Conservation (phyloP, 2,113 vertebrate genomes). For the Sinocyclocheilus grahami region DNA sequence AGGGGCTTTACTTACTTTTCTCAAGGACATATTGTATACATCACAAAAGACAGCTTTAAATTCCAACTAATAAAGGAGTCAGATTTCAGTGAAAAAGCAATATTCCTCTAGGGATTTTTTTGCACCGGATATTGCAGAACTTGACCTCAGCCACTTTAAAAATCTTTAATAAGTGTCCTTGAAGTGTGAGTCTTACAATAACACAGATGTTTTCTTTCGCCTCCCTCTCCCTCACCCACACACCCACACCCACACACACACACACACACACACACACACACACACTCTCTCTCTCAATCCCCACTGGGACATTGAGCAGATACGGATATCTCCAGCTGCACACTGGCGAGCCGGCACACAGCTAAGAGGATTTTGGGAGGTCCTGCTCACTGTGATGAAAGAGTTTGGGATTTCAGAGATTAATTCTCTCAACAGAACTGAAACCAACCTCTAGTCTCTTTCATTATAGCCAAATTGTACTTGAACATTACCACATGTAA, state of each 20-base stretch:
- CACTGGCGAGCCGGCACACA: constrained; percentile 27
- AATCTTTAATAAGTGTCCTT: neutral
- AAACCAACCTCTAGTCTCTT: neutral
- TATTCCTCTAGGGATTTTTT: neutral
- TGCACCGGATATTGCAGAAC: neutral
- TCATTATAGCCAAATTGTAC: neutral
- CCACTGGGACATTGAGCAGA: constrained; percentile 33
- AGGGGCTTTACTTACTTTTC: constrained; percentile 25
- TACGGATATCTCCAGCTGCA: constrained; percentile 51
- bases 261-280: constrained; percentile 25
- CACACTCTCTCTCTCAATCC: constrained; percentile 31
- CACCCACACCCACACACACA: no score
- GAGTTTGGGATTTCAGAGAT: constrained; percentile 42
- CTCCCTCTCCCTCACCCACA: no score
- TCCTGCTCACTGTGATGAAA: constrained; percentile 42
- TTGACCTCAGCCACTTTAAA: neutral
- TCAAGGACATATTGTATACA: neutral
- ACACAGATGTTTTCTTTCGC: no score
- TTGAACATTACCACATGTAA: neutral
- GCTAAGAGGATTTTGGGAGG: constrained; percentile 46
- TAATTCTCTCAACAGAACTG: constrained; percentile 20
- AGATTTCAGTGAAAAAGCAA: neutral
- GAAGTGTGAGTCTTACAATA: neutral
- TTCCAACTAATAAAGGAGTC: neutral
- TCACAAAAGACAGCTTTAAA: neutral